Evolutionary conservation across 1,140 invertebrate species (phyloP), one percentile per base, ranked within the genome.

Genomic region (Drosophila grimshawi): DNA sequence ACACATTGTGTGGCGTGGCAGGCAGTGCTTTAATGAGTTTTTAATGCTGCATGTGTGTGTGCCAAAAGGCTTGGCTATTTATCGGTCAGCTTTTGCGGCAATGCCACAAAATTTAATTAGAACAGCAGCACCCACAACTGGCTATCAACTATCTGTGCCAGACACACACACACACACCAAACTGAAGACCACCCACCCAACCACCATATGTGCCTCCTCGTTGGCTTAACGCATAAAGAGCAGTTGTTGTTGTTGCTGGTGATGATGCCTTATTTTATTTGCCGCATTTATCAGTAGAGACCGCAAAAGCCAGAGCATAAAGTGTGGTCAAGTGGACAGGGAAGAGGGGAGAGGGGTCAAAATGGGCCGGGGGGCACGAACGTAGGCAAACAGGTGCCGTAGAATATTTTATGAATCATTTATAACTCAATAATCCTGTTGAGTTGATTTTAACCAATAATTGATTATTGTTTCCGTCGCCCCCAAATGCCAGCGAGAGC

Each of bases 391-490:
- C 83, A 88, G 83, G 83, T 89, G 76, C 76, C 85, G 64, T 85
- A 88, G 77, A 74, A 80, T 78, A 88, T 88, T 88, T 88, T 88
- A 88, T 88, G 85, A 83, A 89, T 88, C 83, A 88, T 88, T 89
- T 88, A 88, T 88, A 88, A 83, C 83, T 78, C 83, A 83, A 88
- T 88, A 88, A 88, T 88, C 85, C 85, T 57, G 83, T 83, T 89
- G 83, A 88, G 83, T 88, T 88, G 83, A 88, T 88, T 88, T 88
- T 80, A 80, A 88, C 83, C 83, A 88, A 88, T 88, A 88, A 88
- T 86, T 86, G 83, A 86, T 86, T 86, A 86, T 88, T 88, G 66
- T 83, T 83, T 83, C 83, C 80, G 43, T 19, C 56, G 39, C 39
- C 3, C 10, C 39, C 39, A 43, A 41, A 43, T 43, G 19, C 19